Percentiles rank a stretch among this genome's conserved stretches.
Conservation (phyloP, 1,140 invertebrate species). For the Formica selysi region DNA sequence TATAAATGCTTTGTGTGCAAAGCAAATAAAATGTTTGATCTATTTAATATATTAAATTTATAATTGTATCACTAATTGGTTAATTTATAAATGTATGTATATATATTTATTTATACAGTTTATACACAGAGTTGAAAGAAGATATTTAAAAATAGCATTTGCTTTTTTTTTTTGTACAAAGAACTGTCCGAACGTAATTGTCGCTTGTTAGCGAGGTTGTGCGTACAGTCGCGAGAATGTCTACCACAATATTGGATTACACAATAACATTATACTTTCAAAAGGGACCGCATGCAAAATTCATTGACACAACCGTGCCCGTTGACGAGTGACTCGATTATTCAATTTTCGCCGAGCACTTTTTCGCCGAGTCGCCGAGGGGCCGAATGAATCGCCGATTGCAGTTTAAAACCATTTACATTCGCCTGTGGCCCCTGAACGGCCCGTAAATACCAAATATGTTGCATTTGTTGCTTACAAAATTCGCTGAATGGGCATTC, state of each 20-base stretch:
- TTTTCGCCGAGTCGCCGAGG: slow-evolving; percentile 57
- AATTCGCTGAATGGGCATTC: slow-evolving; percentile 55
- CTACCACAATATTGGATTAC: slow-evolving; percentile 57
- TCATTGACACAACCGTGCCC: slow-evolving; percentile 59
- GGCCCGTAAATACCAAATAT: slow-evolving; percentile 51
- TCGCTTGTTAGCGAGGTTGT: slow-evolving; percentile 51
- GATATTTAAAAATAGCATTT: slow-evolving; percentile 13
- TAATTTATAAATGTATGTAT: not conserved
- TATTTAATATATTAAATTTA: too few species aligned
- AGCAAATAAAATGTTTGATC: too few species aligned
- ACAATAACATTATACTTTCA: slow-evolving; percentile 65
- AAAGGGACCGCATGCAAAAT: slow-evolving; percentile 60
- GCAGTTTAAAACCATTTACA: slow-evolving; percentile 63
- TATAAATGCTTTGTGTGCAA: not conserved
- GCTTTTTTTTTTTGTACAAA: not conserved
- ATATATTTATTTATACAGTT: not conserved
- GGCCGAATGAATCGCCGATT: slow-evolving; percentile 57
- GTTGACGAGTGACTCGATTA: slow-evolving; percentile 64
- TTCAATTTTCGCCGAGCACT: slow-evolving; percentile 63
- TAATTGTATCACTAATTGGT: not conserved
- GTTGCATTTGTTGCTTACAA: slow-evolving; percentile 59
- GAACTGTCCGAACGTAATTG: slow-evolving; percentile 23
- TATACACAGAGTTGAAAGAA: not conserved
- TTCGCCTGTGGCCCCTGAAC: slow-evolving; percentile 49
- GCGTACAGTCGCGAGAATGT: slow-evolving; percentile 38